Percentiles rank a stretch among this genome's conserved stretches.
These are phyloP conservation scores for Hypercompe scribonia DNA, from an alignment of 2,888 invertebrate species.

Conservation along the genomic window DNA sequence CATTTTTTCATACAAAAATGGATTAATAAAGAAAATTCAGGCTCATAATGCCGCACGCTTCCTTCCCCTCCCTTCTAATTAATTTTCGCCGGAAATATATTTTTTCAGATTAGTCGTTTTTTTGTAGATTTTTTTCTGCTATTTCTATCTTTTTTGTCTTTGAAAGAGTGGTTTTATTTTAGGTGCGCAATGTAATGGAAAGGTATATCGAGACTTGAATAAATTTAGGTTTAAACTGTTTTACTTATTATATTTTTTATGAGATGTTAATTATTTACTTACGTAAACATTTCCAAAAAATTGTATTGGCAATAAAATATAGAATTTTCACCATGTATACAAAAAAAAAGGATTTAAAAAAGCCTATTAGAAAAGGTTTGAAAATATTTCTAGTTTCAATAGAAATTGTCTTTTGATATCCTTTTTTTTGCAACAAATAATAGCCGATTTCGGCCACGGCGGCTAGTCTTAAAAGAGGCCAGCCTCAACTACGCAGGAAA, in stretches of 20 bases:
- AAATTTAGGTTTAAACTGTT: background rate
- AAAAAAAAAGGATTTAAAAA: background rate
- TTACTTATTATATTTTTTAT: background rate
- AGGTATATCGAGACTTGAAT: background rate
- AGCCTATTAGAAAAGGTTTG: background rate
- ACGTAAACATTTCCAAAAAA: too few relatives aligned
- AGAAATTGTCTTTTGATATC: too few relatives aligned
- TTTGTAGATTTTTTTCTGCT: conserved; percentile 22
- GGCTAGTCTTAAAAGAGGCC: too few relatives aligned
- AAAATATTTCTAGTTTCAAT: too few relatives aligned
- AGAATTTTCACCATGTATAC: background rate
- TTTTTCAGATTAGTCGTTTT: conserved; percentile 24
- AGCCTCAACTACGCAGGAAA: too few relatives aligned
- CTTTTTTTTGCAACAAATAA: too few relatives aligned
- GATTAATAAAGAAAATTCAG: conserved; percentile 20
- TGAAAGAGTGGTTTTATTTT: conserved; percentile 13
- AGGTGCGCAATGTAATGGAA: background rate
- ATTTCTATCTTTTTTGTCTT: conserved; percentile 18
- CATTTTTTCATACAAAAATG: conserved; percentile 10
- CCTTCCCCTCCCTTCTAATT: conserved; percentile 38
- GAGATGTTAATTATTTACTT: background rate
- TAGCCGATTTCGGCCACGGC: too few relatives aligned
- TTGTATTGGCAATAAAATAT: too few relatives aligned
- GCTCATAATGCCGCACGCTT: conserved; percentile 34
- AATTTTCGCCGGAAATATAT: conserved; percentile 38